Conservation (phyloP, 2,797 vertebrate species). For the Macropodus opercularis region DNA sequence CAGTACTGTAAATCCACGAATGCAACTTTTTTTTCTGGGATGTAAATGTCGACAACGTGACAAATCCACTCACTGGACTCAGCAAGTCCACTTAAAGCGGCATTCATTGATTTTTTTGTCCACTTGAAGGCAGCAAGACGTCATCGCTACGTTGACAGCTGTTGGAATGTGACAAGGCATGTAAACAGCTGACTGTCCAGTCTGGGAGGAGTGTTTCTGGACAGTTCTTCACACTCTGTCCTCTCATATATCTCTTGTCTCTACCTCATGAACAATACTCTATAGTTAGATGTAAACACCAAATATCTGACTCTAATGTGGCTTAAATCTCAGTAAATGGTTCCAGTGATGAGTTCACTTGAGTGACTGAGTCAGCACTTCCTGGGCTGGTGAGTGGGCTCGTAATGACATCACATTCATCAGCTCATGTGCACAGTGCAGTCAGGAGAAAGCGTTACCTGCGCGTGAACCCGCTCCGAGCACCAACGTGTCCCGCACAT, state of each 20-base stretch:
- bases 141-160: background rate
- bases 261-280: too few species aligned
- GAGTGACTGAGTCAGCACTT: slow-evolving; percentile 65
- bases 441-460: slow-evolving; percentile 19
- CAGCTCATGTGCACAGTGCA: slow-evolving; percentile 13
- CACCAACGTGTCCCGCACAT: slow-evolving; percentile 14
- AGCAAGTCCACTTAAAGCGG: background rate
- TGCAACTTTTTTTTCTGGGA: too few species aligned
- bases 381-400: slow-evolving; percentile 32
- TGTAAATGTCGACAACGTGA: too few species aligned
- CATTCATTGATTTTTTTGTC: slow-evolving; percentile 2
- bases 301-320: background rate
- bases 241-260: too few species aligned
- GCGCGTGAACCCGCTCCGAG: slow-evolving; percentile 40
- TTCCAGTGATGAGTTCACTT: slow-evolving; percentile 56
- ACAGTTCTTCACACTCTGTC: background rate
- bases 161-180: background rate
- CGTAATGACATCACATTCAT: slow-evolving; percentile 32
- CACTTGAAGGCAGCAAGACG: background rate
- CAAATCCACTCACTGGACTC: too few species aligned
- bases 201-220: background rate
- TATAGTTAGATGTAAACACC: too few species aligned
- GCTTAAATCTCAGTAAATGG: slow-evolving; percentile 38
- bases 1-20: too few species aligned
- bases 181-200: background rate